Evolutionary conservation across 53 echinoderm and acorn worm species (phyloP).

Genomic region (Hippasteria phrygiana): DNA sequence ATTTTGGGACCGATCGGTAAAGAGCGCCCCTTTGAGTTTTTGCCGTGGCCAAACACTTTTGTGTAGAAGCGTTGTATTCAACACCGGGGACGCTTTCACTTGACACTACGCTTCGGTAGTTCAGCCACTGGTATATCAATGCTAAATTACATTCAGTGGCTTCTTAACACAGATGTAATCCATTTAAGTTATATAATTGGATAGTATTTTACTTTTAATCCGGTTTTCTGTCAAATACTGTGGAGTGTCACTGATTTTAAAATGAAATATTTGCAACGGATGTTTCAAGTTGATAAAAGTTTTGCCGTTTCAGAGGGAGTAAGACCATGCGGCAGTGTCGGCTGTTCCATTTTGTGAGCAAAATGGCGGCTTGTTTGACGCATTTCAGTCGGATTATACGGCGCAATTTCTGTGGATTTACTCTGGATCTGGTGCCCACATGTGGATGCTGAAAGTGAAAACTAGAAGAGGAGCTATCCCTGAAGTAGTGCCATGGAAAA

Average conservation of each 20-base stretch:
- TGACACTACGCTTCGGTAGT: not conserved
- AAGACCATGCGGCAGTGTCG: not conserved
- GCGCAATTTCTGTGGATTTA: constrained; percentile 36
- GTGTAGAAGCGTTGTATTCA: constrained; percentile 33
- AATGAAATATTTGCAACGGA: not conserved
- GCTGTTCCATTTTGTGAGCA: constrained; percentile 57
- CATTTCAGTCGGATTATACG: constrained; percentile 39
- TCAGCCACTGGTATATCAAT: not conserved
- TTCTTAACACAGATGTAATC: too few relatives aligned
- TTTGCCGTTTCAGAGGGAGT: constrained; percentile 48
- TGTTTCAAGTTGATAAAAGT: constrained; percentile 8
- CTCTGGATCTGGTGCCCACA: not conserved
- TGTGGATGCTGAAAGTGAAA: constrained; percentile 48
- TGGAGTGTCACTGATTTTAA: not conserved
- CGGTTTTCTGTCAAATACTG: not conserved
- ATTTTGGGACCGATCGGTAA: not conserved
- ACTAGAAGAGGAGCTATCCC: constrained; percentile 33
- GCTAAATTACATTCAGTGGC: not conserved
- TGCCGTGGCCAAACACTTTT: not conserved
- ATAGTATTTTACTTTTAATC: not conserved
- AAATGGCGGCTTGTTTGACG: constrained; percentile 63
- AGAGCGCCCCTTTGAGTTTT: constrained; percentile 35
- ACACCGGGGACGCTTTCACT: constrained; percentile 53
- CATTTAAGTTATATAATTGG: not conserved
- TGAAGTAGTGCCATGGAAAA: constrained; percentile 59